Percentiles rank a stretch among this genome's conserved stretches.
Conservation (phyloP, 2,888 invertebrate species). For the Drosophila neonasuta region DNA sequence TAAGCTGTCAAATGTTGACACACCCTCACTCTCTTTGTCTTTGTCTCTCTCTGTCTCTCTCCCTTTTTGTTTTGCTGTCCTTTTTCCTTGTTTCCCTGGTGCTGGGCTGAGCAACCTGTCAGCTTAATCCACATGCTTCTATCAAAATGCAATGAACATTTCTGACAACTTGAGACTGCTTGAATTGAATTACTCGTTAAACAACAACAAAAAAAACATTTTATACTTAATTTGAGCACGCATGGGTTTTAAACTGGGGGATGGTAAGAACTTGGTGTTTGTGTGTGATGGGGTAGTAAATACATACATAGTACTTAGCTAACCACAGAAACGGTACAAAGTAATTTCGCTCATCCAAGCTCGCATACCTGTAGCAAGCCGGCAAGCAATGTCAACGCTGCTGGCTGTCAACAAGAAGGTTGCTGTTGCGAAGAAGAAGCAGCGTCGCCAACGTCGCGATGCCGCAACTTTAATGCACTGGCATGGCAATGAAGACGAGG, state of each 20-base stretch:
- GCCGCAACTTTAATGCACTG: conserved; percentile 76
- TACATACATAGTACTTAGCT: conserved; percentile 8
- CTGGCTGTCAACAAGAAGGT: conserved; percentile 39
- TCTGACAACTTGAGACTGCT: conserved; percentile 32
- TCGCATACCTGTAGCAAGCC: conserved; percentile 55
- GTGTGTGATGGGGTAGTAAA: not conserved
- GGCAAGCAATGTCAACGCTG: conserved; percentile 54
- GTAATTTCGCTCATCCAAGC: conserved; percentile 36
- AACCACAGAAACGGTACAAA: conserved; percentile 34
- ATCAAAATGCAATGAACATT: conserved; percentile 30
- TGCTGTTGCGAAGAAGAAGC: conserved; percentile 17
- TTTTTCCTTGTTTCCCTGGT: not conserved
- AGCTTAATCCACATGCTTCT: conserved; percentile 32
- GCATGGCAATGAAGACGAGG: conserved; percentile 36
- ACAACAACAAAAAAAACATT: conserved; percentile 61
- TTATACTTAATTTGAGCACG: conserved; percentile 53
- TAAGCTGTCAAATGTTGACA: conserved; percentile 60
- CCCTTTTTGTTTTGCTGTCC: not conserved
- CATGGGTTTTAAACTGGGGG: conserved; percentile 13
- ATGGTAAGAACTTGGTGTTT: not conserved
- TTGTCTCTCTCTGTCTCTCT: not conserved
- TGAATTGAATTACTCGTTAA: conserved; percentile 52
- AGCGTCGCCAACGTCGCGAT: conserved; percentile 58
- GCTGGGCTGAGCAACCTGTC: conserved; percentile 39
- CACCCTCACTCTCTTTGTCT: not conserved